Conservation (phyloP, 2,888 invertebrate species). For the Neuroscelio doddi region DNA sequence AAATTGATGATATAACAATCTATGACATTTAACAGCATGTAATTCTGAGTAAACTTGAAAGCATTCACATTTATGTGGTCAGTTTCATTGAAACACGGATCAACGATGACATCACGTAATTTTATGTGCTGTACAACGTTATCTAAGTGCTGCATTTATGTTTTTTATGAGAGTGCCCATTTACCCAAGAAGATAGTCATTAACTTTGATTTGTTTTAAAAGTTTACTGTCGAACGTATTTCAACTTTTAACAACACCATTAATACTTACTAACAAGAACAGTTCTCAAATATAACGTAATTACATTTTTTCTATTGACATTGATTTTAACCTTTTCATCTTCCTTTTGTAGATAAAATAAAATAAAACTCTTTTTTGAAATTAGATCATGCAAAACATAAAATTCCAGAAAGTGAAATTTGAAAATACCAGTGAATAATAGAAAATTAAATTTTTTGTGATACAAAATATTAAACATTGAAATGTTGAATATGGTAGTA, state of each 20-base stretch:
- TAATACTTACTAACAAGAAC: conserved; percentile 41
- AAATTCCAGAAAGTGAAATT: no score
- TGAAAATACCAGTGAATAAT: no score
- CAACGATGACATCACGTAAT: conserved; percentile 44
- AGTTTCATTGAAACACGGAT: conserved; percentile 37
- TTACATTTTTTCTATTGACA: conserved; percentile 42
- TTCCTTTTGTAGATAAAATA: no score
- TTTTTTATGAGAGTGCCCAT: conserved; percentile 40
- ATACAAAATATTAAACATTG: no score
- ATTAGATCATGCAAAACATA: no score
- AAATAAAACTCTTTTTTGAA: no score
- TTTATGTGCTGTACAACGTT: conserved; percentile 39
- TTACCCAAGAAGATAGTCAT: conserved; percentile 41
- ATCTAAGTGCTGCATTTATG: conserved; percentile 39
- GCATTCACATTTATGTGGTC: conserved; percentile 18
- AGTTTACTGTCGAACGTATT: conserved; percentile 43
- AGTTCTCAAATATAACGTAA: conserved; percentile 39
- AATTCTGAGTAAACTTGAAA: conserved; percentile 24
- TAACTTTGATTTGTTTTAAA: conserved; percentile 46
- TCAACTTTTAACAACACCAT: conserved; percentile 46
- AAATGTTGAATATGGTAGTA: no score
- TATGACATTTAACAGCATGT: conserved; percentile 12
- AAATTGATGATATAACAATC: conserved; percentile 17
- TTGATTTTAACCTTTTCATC: no score
- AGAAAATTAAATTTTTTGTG: no score